These are phyloP conservation scores for Anolis carolinensis DNA, from an alignment of 2,113 vertebrate species.

Conservation along the genomic window DNA sequence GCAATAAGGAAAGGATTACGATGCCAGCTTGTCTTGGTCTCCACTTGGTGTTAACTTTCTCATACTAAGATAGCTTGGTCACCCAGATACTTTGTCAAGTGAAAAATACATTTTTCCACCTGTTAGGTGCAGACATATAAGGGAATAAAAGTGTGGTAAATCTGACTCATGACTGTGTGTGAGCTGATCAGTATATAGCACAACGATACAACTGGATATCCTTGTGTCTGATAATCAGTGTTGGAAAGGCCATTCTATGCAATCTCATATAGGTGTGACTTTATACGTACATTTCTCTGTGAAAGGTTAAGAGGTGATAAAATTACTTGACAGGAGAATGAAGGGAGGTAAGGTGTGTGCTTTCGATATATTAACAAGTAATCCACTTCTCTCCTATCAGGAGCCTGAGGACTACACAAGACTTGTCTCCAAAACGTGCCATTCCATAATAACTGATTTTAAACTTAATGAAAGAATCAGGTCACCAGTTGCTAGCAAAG, in stretches of 20 bases:
- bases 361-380: not conserved
- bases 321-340: not conserved
- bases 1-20: too few species aligned
- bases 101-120: not conserved
- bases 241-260: too few species aligned
- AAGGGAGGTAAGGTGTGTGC: not conserved
- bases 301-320: not conserved
- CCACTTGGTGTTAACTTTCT: not conserved
- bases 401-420: not conserved
- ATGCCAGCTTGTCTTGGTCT: not conserved
- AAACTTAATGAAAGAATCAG: not conserved
- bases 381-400: not conserved
- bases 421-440: not conserved
- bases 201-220: not conserved
- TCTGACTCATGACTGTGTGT: not conserved
- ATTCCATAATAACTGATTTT: slow-evolving; percentile 8
- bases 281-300: not conserved
- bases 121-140: not conserved
- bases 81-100: not conserved
- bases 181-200: not conserved
- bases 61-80: not conserved
- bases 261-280: not conserved
- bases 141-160: not conserved
- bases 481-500: slow-evolving; percentile 2
- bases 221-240: not conserved